Base-by-base conservation (phyloP, 2,113 vertebrate genomes). In the Paradisaea rubra region DNA sequence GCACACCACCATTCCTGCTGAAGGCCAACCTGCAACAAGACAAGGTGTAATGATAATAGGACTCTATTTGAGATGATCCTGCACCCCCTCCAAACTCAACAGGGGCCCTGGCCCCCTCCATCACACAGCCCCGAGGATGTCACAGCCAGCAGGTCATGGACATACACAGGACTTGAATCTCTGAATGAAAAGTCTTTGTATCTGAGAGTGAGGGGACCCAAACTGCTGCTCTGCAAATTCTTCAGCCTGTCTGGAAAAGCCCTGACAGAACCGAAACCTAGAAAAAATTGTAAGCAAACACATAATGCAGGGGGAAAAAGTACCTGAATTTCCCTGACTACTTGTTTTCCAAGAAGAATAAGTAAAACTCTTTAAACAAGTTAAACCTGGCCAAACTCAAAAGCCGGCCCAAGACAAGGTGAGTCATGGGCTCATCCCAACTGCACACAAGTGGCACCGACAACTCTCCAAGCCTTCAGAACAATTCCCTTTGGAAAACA, bases 101-200 rank as follows among this genome's bases (percentile, higher is more conserved):
- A 71, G 33, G 28, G 10, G 7, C 52, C 19, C 33, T 24, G 21
- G 11, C 7, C 56, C 27, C 24, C 33, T 47, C 35, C 35, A 17
- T 33, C 35, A 30, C 65, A 61, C 28, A 66, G 73, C 52, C 31
- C 81, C 3, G 4, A 65, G 16, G 52, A 37, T 31, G 42, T 17
- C 83, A 77, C 72, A 50, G 50, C 44, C 81, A 81, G 65, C 35
- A 42, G 25, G 49, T 24, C 68, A 30, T 1, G 0, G 25, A n/a
- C 23, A 35, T 37, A 37, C 1, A 1, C 4, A 69, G 28, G 30
- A 64, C 31, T 15, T 2, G 0, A 45, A 70, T 15, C 27, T 31
- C 57, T 37, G 35, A 44, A 39, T 0, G 0, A 56, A 65, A 71
- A 45, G 8, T 39, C 47, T 33, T 52, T 13, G 13, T 9, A n/a